phyloP scores from a whole-genome alignment of 1,140 invertebrate species.

The Eumaeus atala region DNA sequence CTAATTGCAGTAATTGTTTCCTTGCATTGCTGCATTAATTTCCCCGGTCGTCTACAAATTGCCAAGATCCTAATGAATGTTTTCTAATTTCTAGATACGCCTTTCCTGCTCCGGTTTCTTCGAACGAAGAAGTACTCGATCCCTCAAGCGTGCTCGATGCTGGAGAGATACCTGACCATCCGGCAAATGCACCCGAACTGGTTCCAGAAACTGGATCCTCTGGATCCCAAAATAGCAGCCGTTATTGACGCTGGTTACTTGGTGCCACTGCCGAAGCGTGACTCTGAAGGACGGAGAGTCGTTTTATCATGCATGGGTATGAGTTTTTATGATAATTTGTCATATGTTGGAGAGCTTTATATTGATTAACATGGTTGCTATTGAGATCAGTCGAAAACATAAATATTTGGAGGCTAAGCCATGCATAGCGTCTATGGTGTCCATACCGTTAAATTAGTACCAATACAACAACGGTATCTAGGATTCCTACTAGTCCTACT shows the following conservation, averaged over 20 bases:
- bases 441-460: too few species aligned
- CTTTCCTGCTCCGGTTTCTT: conserved; percentile 88
- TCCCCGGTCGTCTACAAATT: neutral
- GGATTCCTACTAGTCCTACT: too few species aligned
- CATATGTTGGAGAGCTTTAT: too few species aligned
- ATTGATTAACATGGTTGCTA: too few species aligned
- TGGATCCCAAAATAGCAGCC: conserved; percentile 82
- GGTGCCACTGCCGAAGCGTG: conserved; percentile 83
- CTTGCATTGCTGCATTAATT: too few species aligned
- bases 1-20: too few species aligned
- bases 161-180: conserved; percentile 89
- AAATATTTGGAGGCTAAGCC: too few species aligned
- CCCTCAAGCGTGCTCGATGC: conserved; percentile 87
- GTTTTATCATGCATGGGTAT: conserved; percentile 83
- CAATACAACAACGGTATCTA: too few species aligned
- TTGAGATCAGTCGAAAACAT: too few species aligned
- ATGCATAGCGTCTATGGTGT: too few species aligned
- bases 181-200: conserved; percentile 87
- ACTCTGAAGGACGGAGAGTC: conserved; percentile 82
- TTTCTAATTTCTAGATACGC: conserved; percentile 73
- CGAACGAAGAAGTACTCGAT: conserved; percentile 91
- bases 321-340: conserved; percentile 20
- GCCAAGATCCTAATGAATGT: neutral
- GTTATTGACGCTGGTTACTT: conserved; percentile 88
- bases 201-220: conserved; percentile 86